Evolutionary conservation across 2,888 invertebrate genomes (phyloP), one percentile per base, ranked within the genome.

Genomic region (Drosophila suboccidentalis): DNA sequence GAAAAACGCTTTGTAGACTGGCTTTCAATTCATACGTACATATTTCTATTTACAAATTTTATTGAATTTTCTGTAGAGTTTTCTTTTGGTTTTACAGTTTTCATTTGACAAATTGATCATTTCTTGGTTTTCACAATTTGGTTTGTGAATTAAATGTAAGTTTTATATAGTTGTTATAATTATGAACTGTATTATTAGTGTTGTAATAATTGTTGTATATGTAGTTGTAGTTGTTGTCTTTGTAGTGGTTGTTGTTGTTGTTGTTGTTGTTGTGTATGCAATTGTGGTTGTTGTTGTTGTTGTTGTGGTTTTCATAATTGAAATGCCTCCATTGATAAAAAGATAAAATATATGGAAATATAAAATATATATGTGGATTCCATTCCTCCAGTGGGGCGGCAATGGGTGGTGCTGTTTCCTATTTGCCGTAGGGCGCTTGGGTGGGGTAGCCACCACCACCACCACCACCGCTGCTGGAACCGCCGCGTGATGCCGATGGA

Each of bases 381-480:
- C 44, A 26, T 26, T 39, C 39, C 39, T 38, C n/a, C 13, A 8
- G 22, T 8, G 41, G 15, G 13, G 15, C 29, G 29, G 26, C 26
- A 26, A 5, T 26, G 6, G 41, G 32, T 11, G 3, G 17, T 0
- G n/a, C 2, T 11, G 54, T 2, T 8, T 0, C 10, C 44, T 11
- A 68, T 29, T 79, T 85, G 54, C 87, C 89, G 6, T 91, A 89
- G 58, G 93, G 90, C 15, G 92, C 73, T 66, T 93, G 93, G 36
- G 92, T 93, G 60, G 93, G 93, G 63, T 93, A 93, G 64, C 90
- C 90, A 4, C 80, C 74, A 4, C 78, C 73, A 41, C 82, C 69
- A 19, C 62, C 58, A 15, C 75, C 68, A 29, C 64, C 49, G 38
- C 75, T 66, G 32, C 65, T 51, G 38, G 26, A 39, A n/a, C 51